Evolutionary conservation across 2,797 vertebrate species (phyloP), one percentile per base, ranked within the genome.

Genomic region (Falco columbarius): DNA sequence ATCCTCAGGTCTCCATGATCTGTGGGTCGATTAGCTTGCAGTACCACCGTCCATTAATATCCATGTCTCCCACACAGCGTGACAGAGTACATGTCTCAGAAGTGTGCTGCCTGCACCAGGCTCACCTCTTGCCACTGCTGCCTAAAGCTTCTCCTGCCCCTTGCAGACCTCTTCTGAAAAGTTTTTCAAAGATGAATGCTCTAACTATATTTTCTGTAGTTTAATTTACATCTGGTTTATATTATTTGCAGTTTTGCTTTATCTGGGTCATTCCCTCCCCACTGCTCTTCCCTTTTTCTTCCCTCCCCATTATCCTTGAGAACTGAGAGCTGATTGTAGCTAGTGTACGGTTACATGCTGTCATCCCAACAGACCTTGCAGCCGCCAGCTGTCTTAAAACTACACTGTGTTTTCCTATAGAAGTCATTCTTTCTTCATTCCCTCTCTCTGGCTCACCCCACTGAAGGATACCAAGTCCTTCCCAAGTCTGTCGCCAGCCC

Each of bases 171-270:
- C 67, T 77, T 29, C 13, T 0, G 16, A 71, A 40, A 40, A 55
- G 36, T 32, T 73, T 74, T 49, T 36, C 68, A 21, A 36, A 74
- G 75, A 61, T 3, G 4, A 91, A 46, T 10, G 61, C 26, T 86
- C 70, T 27, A n/a, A 27, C 44, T 58, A 0, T 12, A 5, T 46
- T 68, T 47, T 76, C 74, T 10, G 42, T 11, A 20, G 21, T 68
- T 90, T 42, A 9, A n/a, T 84, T 93, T 92, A 51, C 90, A 95
- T 94, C 92, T 96, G 93, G 3, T 96, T 94, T 36, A 3, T 55
- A 86, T 96, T 96, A 95, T 89, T 79, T 79, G 66, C 70, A 84
- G 83, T 72, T 81, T 89, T 88, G 73, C 73, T 90, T 72, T 90
- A 71, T 94, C 70, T 94, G 82, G 65, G 52, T 74, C 70, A 9